Evolutionary conservation across 2,113 vertebrate genomes (phyloP).

Genomic region (Macrotus californicus): DNA sequence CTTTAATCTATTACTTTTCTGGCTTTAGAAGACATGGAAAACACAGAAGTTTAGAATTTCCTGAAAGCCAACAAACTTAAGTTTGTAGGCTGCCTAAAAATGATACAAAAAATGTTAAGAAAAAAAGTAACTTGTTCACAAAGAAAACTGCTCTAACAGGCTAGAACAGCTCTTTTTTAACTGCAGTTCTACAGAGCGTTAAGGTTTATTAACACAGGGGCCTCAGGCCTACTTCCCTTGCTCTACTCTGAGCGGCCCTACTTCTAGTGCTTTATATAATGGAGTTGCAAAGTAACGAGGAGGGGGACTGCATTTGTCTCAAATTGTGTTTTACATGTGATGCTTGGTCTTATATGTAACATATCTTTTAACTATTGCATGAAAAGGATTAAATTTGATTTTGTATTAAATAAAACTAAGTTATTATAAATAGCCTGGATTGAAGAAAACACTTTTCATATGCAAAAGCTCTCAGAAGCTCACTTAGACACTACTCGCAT

Average conservation of each 20-base stretch:
- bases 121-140: neutral
- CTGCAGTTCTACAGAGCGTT: neutral
- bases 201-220: neutral
- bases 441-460: neutral
- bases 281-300: neutral
- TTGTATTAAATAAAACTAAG: conserved; percentile 9
- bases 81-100: neutral
- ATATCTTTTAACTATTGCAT: neutral
- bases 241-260: neutral
- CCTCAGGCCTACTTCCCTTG: neutral
- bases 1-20: neutral
- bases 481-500: neutral
- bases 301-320: neutral
- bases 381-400: neutral
- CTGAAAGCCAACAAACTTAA: neutral
- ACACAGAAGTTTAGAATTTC: neutral
- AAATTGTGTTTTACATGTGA: neutral
- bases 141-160: neutral
- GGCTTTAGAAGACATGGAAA: conserved; percentile 29
- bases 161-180: neutral
- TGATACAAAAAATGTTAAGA: neutral
- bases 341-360: neutral
- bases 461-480: neutral
- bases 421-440: neutral
- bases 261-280: neutral